Conservation (phyloP, 2,888 invertebrate genomes). For the Syrista parreyssii region DNA sequence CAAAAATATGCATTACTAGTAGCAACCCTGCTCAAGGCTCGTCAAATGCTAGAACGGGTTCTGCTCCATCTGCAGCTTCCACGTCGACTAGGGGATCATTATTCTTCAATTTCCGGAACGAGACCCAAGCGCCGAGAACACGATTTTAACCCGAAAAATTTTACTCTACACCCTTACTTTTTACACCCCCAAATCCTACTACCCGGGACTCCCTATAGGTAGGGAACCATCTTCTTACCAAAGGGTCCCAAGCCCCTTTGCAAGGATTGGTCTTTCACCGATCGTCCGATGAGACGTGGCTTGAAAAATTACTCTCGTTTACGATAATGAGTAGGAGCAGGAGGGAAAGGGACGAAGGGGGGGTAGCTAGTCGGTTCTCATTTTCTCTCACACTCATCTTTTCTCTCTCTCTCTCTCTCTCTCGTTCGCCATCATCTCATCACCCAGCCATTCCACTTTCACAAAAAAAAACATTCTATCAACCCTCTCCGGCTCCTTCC, state of each 20-base stretch:
- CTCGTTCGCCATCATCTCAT: too few relatives aligned
- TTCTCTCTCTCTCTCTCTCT: background rate
- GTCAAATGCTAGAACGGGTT: background rate
- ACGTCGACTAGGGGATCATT: constrained; percentile 32
- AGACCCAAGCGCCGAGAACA: too few relatives aligned
- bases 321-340: constrained; percentile 40
- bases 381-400: background rate
- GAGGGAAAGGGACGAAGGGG: constrained; percentile 16
- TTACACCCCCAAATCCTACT: too few relatives aligned
- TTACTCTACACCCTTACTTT: too few relatives aligned
- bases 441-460: too few relatives aligned
- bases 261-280: constrained; percentile 25
- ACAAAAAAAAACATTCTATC: constrained; percentile 13
- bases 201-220: too few relatives aligned
- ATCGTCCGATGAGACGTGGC: constrained; percentile 23
- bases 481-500: background rate
- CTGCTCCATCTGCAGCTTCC: constrained; percentile 6
- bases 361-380: constrained; percentile 8
- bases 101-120: constrained; percentile 36
- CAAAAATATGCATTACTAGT: constrained; percentile 31
- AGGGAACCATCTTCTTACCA: too few relatives aligned
- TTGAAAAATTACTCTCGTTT: constrained; percentile 44
- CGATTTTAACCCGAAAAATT: too few relatives aligned
- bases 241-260: background rate
- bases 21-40: background rate